Base-by-base conservation (phyloP, 2,113 vertebrate genomes). In the Oryctolagus cuniculus region DNA sequence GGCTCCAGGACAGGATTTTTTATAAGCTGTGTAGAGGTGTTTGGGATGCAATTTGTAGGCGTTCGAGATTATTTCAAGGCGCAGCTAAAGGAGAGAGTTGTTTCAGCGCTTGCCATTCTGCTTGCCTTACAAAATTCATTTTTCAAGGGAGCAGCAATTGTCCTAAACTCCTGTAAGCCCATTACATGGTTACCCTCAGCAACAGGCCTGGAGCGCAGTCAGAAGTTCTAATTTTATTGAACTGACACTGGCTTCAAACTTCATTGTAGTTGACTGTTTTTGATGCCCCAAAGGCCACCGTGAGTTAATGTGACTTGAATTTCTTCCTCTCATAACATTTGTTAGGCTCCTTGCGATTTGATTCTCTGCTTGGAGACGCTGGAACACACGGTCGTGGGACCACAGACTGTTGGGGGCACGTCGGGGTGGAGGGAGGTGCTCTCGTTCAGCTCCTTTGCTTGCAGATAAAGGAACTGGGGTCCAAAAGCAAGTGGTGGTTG, bases 141-240 rank as follows among this genome's bases (percentile, higher is more conserved):
- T 92, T 83, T 44, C 87, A 77, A 92, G 36, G 36, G 15, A 93
- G 19, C 17, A 78, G 74, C 19, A 63, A 87, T 97, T 93, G 95
- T 90, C 24, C 63, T 78, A 88, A 90, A 80, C 66, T 81, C 91
- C 78, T 29, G 4, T 66, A 75, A 87, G 19, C 27, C 64, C 11
- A 29, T 96, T 69, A 25, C 12, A 15, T 49, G 34, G 29, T 70
- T 87, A 29, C 66, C 72, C 17, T 91, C 70, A 67, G 66, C 53
- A 49, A 29, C 3, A 29, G 90, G 80, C 75, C 38, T 36, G 66
- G 61, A 51, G 17, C 44, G n/a, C 4, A 10, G 19, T 38, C 15
- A 29, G 66, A 63, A 77, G 29, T 87, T 93, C 64, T 31, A 86
- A 24, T 34, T 83, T 87, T 91, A 94, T 86, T 66, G 90, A 92